These are phyloP conservation scores for Temnothorax unifasciatus DNA, from an alignment of 2,888 invertebrate genomes.

Conservation along the genomic window DNA sequence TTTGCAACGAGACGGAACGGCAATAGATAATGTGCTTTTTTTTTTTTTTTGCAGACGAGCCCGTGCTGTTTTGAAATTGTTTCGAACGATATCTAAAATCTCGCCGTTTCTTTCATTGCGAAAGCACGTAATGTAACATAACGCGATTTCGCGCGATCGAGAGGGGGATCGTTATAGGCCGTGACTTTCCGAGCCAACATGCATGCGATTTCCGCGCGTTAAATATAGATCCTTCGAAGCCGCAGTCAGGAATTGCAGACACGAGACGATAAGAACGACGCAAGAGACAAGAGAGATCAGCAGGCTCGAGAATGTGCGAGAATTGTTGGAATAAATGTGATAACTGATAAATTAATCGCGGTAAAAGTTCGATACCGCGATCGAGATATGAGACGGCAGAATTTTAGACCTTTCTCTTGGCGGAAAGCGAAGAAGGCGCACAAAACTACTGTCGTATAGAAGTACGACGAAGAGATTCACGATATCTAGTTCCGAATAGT, in stretches of 20 bases:
- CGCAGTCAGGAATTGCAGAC: constrained; percentile 12
- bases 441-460: not conserved
- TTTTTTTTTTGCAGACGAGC: not conserved
- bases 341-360: not conserved
- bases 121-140: constrained; percentile 16
- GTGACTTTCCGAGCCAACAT: constrained; percentile 30
- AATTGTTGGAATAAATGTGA: not conserved
- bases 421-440: not conserved
- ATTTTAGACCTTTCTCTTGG: constrained; percentile 7
- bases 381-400: not conserved
- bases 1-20: not conserved
- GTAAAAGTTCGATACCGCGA: not conserved
- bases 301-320: not conserved
- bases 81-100: constrained; percentile 1
- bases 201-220: constrained; percentile 27
- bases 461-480: not conserved
- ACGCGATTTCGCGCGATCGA: constrained; percentile 4
- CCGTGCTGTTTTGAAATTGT: not conserved
- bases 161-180: not conserved
- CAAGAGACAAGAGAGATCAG: not conserved
- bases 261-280: not conserved
- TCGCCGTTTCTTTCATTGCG: not conserved
- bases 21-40: not conserved
- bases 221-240: constrained; percentile 34
- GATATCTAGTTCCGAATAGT: not conserved